Evolutionary conservation across 2,797 vertebrate genomes (phyloP).

Genomic region (Graptemys geographica): DNA sequence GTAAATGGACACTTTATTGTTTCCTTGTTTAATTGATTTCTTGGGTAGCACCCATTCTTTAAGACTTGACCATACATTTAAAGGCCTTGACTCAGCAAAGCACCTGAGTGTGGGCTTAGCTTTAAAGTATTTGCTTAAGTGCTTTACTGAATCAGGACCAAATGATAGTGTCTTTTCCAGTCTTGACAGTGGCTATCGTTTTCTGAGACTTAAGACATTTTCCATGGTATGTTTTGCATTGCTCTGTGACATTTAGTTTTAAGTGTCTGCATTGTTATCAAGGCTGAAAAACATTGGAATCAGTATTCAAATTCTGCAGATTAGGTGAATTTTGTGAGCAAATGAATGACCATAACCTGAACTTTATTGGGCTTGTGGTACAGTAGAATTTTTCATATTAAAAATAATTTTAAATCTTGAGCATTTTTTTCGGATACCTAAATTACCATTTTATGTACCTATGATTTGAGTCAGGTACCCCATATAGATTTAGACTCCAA

Average conservation of each 20-base stretch:
- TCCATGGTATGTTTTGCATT: not conserved
- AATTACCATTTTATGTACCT: not conserved
- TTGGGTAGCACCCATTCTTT: not conserved
- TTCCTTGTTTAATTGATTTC: not conserved
- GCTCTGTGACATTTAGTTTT: not conserved
- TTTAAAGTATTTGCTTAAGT: not conserved
- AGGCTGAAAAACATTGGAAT: not conserved
- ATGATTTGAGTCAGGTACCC: not conserved
- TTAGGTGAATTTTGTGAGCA: not conserved
- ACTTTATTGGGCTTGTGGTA: not conserved
- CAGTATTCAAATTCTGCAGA: not conserved
- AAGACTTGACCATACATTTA: not conserved
- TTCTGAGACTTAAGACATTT: not conserved
- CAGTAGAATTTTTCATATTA: not conserved
- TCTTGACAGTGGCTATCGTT: not conserved
- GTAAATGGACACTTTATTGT: not conserved
- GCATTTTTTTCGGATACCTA: not conserved
- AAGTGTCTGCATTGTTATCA: rapidly evolving
- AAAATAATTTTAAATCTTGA: not conserved
- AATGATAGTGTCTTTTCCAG: not conserved
- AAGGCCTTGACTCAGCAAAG: not conserved
- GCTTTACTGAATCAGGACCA: not conserved
- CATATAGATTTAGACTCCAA: not conserved
- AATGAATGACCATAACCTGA: not conserved
- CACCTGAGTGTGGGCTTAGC: not conserved